These are phyloP conservation scores for Drosophila tsacasi DNA, from an alignment of 1,140 invertebrate genomes.

Conservation along the genomic window DNA sequence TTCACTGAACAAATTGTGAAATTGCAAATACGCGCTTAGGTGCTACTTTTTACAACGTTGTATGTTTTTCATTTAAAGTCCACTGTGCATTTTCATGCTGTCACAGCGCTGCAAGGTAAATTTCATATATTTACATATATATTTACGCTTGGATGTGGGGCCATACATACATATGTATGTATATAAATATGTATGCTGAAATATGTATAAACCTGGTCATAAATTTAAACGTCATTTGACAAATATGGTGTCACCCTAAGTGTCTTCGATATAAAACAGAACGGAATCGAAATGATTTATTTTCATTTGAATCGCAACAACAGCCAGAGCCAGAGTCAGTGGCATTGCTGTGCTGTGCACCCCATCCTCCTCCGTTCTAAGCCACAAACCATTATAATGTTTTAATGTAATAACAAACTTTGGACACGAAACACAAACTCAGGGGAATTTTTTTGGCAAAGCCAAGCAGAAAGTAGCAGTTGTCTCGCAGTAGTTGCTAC, in stretches of 20 bases:
- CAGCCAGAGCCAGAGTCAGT: neutral
- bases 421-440: constrained; percentile 45
- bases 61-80: constrained; percentile 12
- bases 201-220: constrained; percentile 51
- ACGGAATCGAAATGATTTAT: constrained; percentile 46
- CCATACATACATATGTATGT: constrained; percentile 8
- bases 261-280: constrained; percentile 48
- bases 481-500: neutral
- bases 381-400: constrained; percentile 61
- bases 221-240: constrained; percentile 75
- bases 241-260: constrained; percentile 29
- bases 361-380: constrained; percentile 2
- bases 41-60: constrained; percentile 7
- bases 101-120: constrained; percentile 10
- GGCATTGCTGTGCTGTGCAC: neutral
- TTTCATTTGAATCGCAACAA: constrained; percentile 27
- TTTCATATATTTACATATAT: constrained; percentile 13
- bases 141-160: constrained; percentile 6
- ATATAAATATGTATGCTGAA: constrained; percentile 6
- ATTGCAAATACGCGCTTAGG: constrained; percentile 17
- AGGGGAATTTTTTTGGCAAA: constrained; percentile 11
- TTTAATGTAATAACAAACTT: constrained; percentile 72
- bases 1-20: constrained; percentile 12
- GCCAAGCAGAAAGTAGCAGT: constrained; percentile 19
- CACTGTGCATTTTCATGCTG: constrained; percentile 12